Evolutionary conservation across 2,113 vertebrate species (phyloP), one percentile per base, ranked within the genome.

Genomic region (Lucifuga dentata): DNA sequence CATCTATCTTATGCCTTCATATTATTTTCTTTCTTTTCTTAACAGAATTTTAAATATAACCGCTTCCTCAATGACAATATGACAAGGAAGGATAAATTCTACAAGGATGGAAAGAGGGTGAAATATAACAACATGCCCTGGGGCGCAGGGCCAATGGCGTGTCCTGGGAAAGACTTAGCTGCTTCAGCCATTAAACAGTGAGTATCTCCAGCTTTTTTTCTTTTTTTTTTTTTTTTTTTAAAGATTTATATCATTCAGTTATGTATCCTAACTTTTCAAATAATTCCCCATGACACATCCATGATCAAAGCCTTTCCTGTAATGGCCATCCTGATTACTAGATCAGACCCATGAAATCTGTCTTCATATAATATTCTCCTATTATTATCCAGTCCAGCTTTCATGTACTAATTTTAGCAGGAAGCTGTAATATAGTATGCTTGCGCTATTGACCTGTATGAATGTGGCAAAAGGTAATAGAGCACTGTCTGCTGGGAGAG

Each of bases 41-140:
- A 63, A 59, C 76, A 96, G 95, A 68, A 70, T 23, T 95, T 96
- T 83, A 91, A 91, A 61, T 94, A 93, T 7, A 72, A 94, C 55
- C 88, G 94, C 43, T 96, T 95, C 84, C 82, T 96, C 65, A 93
- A 91, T 69, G 33, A 85, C 0, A 91, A 94, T 5, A 86, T 76
- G 16, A 92, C 92, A 0, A 46, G 88, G 77, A 94, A 92, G 86
- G 91, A 60, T 11, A 80, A 72, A n/a, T 95, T 95, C 75, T 93
- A 90, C 83, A 95, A 95, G 81, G 58, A 78, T 1, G 92, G 92
- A 2, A 76, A 78, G 49, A 85, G 56, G 40, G 64, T 96, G 61
- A 93, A 94, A 70, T 84, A 91, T 61, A 88, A 81, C 84, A 94
- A 40, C 36, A 52, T 95, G 94, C 94, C 88, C 0, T 94, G 94